These are phyloP conservation scores for Steinernema scapterisci DNA, from an alignment of 2,888 invertebrate species.

Conservation along the genomic window DNA sequence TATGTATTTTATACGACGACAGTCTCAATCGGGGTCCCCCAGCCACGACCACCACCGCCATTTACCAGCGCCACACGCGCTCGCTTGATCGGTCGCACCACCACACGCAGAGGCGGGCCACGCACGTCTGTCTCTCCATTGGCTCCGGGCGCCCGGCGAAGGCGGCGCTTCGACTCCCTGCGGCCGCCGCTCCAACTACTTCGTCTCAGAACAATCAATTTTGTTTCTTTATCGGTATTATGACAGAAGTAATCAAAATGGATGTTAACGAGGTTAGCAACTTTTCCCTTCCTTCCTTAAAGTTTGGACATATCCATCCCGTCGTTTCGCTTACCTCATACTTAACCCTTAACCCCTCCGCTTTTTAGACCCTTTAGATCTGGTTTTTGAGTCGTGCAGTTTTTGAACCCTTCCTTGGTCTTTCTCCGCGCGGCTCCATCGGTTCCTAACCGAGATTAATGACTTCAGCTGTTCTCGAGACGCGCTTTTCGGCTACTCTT, in stretches of 20 bases:
- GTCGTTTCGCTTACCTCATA: neutral
- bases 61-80: too few relatives aligned
- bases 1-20: constrained; percentile 9
- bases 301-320: neutral
- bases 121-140: neutral
- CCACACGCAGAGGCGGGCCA: constrained; percentile 26
- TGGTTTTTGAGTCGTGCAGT: too few relatives aligned
- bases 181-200: constrained; percentile 14
- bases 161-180: constrained; percentile 14
- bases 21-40: too few relatives aligned
- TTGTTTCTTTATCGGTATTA: constrained; percentile 33
- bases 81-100: neutral
- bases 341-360: neutral
- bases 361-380: too few relatives aligned
- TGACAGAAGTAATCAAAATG: constrained; percentile 33
- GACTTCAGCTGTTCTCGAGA: constrained; percentile 4
- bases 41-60: too few relatives aligned
- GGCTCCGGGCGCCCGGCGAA: neutral
- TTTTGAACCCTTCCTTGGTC: too few relatives aligned
- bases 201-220: constrained; percentile 32
- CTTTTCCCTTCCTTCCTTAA: neutral
- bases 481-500: neutral
- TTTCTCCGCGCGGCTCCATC: neutral
- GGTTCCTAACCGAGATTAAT: constrained; percentile 8
- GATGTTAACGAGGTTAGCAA: constrained; percentile 31